Evolutionary conservation across 2,888 invertebrate genomes (phyloP).

Genomic region (Pseudococcus jackbeardsleyi): DNA sequence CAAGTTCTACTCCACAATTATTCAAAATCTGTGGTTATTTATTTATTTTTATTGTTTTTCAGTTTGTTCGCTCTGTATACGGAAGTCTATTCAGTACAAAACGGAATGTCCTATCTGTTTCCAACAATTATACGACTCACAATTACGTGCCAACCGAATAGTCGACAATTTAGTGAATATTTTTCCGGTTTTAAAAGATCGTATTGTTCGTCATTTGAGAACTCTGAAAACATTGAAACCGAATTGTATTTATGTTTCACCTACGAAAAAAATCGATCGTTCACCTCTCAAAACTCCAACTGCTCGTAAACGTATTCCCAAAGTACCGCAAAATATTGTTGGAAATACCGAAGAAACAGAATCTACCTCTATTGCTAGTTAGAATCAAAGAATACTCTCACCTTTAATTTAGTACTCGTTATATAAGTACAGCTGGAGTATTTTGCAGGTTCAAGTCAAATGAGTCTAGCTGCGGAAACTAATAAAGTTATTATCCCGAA

Average conservation of each 20-base stretch:
- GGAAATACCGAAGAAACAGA: not conserved
- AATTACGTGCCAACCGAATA: slow-evolving; percentile 71
- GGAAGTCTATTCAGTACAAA: slow-evolving; percentile 72
- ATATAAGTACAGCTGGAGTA: not conserved
- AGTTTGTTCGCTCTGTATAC: slow-evolving; percentile 74
- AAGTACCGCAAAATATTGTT: not conserved
- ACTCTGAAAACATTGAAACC: slow-evolving; percentile 66
- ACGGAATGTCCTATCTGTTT: slow-evolving; percentile 73
- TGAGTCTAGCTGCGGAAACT: not conserved
- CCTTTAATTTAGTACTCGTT: not conserved
- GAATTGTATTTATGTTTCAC: slow-evolving; percentile 25
- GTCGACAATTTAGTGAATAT: slow-evolving; percentile 70
- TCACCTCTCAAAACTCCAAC: not conserved
- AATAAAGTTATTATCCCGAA: slow-evolving; percentile 52
- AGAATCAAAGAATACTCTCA: not conserved
- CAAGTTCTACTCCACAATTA: not conserved
- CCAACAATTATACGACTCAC: slow-evolving; percentile 71
- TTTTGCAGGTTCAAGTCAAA: not conserved
- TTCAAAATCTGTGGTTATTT: not conserved
- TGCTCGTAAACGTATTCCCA: not conserved
- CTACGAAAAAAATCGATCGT: not conserved
- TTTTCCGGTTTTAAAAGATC: slow-evolving; percentile 69
- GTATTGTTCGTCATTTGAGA: slow-evolving; percentile 68
- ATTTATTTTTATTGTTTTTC: slow-evolving; percentile 68
- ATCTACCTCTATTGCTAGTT: not conserved